phyloP scores from a whole-genome alignment of 30 jellyfish, hydroid and myxozoan genomes.

The Cassiopea andromeda region DNA sequence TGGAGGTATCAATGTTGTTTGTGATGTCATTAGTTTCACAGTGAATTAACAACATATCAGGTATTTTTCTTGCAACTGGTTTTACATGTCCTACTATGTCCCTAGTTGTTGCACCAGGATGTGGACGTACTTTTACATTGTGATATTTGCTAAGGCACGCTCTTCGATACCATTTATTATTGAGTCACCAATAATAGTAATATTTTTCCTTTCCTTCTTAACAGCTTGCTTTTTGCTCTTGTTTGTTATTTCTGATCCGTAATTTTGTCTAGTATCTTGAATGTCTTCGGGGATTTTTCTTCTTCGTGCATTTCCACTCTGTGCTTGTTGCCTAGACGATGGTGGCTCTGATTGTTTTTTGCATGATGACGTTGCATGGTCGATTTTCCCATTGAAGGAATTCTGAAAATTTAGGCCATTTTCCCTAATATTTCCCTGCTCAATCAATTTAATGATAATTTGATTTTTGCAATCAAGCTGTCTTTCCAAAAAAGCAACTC shows the following conservation, averaged over 20 bases:
- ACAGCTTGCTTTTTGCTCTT: not conserved
- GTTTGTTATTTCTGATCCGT: not conserved
- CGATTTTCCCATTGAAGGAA: not conserved
- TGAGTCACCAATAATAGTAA: not conserved
- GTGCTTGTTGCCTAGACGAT: not conserved
- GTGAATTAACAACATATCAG: not conserved
- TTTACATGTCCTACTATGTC: slow-evolving; percentile 31
- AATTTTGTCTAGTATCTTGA: not conserved
- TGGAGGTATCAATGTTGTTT: not conserved
- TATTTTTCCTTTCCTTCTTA: not conserved
- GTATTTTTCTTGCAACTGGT: slow-evolving; percentile 24
- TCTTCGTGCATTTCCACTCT: not conserved
- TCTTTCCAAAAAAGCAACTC: not conserved
- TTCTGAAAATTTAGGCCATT: not conserved
- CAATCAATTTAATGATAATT: not conserved
- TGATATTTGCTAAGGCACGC: slow-evolving; percentile 2
- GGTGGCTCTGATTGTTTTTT: not conserved
- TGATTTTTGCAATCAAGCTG: not conserved
- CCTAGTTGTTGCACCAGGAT: slow-evolving; percentile 39
- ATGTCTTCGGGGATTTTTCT: not conserved
- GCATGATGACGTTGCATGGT: not conserved
- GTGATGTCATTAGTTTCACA: not conserved
- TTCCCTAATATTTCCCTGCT: not conserved
- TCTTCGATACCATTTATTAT: slow-evolving; percentile 18
- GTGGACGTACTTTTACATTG: slow-evolving; percentile 15